Evolutionary conservation across 1,140 invertebrate species (phyloP), one percentile per base, ranked within the genome.

Genomic region (Zeugodacus cucurbitae): DNA sequence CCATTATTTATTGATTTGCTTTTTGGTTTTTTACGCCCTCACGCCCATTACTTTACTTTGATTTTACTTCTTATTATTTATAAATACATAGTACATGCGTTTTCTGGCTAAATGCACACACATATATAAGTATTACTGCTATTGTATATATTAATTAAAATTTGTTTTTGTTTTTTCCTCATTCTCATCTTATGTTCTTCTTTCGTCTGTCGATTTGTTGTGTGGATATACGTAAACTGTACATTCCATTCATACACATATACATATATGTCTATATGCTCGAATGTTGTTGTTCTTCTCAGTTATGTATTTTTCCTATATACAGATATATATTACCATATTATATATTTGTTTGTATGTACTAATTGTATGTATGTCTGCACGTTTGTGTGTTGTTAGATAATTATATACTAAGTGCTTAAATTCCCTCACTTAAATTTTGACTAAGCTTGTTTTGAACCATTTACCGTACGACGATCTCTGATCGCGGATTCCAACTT

Each of bases 41-140:
- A 10, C 7, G 32, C 14, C 29, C 48, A 20, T 34, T 54, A 59
- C 62, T 82, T 88, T 48, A 48, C 74, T 88, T 58, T 88, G 85
- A 86, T 88, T 88, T 88, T 41, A 54, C 29, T 70, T 86, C 59
- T 70, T 82, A 67, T 37, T 88, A 48, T 57, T 34, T 86, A 70
- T 78, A 59, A 70, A 82, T 37, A 57, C 62, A 48, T 44, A n/a
- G n/a, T n/a, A 78, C 87, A 54, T 87, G 86, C 59, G 58, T 17
- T 48, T 62, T 41, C 44, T 32, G 64, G 87, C 67, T 74, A 54
- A 88, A 57, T 48, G 64, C 67, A 88, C 54, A 44, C 34, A 64
- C 29, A 44, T 8, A 32, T 44, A 78, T 58, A 48, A 22, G 22
- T 48, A 37, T 54, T 70, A 74, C 67, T 54, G 48, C 54, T 34